These are phyloP conservation scores for Agrotis puta DNA, from an alignment of 2,888 invertebrate genomes.

Conservation along the genomic window DNA sequence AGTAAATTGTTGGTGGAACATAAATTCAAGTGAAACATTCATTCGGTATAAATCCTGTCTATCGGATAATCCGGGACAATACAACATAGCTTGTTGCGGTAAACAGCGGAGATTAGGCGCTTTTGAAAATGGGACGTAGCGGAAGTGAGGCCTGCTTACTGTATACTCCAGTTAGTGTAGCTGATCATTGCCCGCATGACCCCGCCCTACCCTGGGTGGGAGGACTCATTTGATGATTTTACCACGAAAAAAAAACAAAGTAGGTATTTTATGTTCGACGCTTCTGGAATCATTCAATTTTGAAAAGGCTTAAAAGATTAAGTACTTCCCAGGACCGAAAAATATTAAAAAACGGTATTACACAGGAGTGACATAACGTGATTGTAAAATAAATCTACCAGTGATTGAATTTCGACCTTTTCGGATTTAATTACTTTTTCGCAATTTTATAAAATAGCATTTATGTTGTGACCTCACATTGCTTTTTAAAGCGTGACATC, in stretches of 20 bases:
- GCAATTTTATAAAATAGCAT: background rate
- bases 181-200: too few species aligned
- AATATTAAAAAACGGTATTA: background rate
- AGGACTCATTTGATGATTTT: too few species aligned
- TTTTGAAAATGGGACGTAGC: slow-evolving; percentile 41
- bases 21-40: slow-evolving; percentile 42
- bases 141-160: slow-evolving; percentile 54
- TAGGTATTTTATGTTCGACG: background rate
- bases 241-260: too few species aligned
- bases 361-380: slow-evolving; percentile 24
- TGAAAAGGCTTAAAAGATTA: background rate
- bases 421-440: slow-evolving; percentile 27
- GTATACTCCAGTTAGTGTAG: slow-evolving; percentile 27
- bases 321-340: slow-evolving; percentile 12
- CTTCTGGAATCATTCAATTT: slow-evolving; percentile 5
- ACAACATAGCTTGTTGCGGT: slow-evolving; percentile 51
- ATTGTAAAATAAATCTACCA: slow-evolving; percentile 36
- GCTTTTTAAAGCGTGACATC: slow-evolving; percentile 1
- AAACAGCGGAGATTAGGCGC: slow-evolving; percentile 67
- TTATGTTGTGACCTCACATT: background rate
- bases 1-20: background rate
- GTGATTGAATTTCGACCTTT: slow-evolving; percentile 49
- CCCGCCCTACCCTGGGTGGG: too few species aligned
- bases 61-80: slow-evolving; percentile 59
- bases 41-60: slow-evolving; percentile 51